Percentiles rank a stretch among this genome's conserved stretches.
These are phyloP conservation scores for Plectropomus leopardus DNA, from an alignment of 2,113 vertebrate species.

Conservation along the genomic window DNA sequence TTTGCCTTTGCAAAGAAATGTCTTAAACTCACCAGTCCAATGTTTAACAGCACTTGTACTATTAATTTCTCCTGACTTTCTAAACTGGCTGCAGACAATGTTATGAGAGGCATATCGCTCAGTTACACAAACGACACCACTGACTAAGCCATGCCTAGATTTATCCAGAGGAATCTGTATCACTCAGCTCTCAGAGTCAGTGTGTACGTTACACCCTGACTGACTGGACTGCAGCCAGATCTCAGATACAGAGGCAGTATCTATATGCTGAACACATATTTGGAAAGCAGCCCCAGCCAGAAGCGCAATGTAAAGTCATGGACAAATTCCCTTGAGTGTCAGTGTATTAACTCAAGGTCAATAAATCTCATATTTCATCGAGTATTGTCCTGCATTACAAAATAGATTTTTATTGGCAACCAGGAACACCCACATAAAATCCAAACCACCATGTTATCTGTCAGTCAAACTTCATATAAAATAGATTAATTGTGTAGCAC, in stretches of 20 bases:
- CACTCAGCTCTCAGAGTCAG: slow-evolving; percentile 38
- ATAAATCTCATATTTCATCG: slow-evolving; percentile 37
- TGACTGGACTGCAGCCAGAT: slow-evolving; percentile 52
- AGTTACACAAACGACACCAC: slow-evolving; percentile 28
- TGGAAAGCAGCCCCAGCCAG: slow-evolving; percentile 17
- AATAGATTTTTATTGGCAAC: slow-evolving; percentile 38
- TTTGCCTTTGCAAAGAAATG: slow-evolving; percentile 10
- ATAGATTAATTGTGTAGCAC: neutral
- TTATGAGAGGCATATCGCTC: slow-evolving; percentile 33
- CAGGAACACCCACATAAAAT: slow-evolving; percentile 33
- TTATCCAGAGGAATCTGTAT: slow-evolving; percentile 33
- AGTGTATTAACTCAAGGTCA: slow-evolving; percentile 51
- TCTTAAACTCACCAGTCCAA: slow-evolving; percentile 16
- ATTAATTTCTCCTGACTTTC: slow-evolving; percentile 14
- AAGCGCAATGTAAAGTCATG: slow-evolving; percentile 40
- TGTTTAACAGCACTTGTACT: slow-evolving; percentile 8
- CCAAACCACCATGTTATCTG: slow-evolving; percentile 7
- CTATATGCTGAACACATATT: slow-evolving; percentile 46
- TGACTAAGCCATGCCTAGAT: slow-evolving; percentile 12
- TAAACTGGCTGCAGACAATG: slow-evolving; percentile 28
- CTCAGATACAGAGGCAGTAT: slow-evolving; percentile 34
- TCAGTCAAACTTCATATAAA: slow-evolving; percentile 18
- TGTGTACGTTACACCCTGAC: slow-evolving; percentile 44
- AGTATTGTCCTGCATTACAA: slow-evolving; percentile 41
- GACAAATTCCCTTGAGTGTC: slow-evolving; percentile 41